Evolutionary conservation across 2,888 invertebrate species (phyloP), one percentile per base, ranked within the genome.

Genomic region (Trisateles emortualis): DNA sequence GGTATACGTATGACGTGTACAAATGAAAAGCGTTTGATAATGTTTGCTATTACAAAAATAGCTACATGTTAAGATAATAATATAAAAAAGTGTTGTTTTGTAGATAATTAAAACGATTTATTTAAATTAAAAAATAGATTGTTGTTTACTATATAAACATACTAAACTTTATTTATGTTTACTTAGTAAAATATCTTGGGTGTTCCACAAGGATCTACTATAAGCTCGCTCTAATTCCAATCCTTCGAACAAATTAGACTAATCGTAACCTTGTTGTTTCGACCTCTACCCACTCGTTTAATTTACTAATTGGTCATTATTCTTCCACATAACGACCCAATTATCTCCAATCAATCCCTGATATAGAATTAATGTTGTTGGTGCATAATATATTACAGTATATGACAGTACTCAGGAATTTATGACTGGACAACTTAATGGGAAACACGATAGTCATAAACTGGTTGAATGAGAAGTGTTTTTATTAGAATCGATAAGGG

Each of bases 291-390:
- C 71, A 77, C 74, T 78, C 83, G 79, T 78, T 87, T 85, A 87
- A 88, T 89, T 85, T 83, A 84, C 86, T 87, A 89, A 91, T 88
- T 89, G 90, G 82, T 83, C 83, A 88, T 88, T 85, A 87, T 83
- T 87, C 83, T 82, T 85, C 83, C 76, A 82, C 76, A 76, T 86
- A 86, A 89, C 86, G 83, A 84, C 76, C 86, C 90, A 88, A 89
- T 90, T 90, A 87, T 81, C 79, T 82, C 83, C 88, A 90, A 90
- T 91, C 88, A 89, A 87, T 88, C 83, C 84, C 80, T 78, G 81
- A 83, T 84, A 83, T 74, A 83, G 75, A 79, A 83, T 86, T 84
- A 84, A 86, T 78, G 76, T 84, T 76, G 79, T 78, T 75, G 79
- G 71, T 81, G 79, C 75, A 78, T 80, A 81, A 83, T 81, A 78